These are phyloP conservation scores for Odontamblyopus rebecca DNA, from an alignment of 2,797 vertebrate genomes.

Conservation along the genomic window DNA sequence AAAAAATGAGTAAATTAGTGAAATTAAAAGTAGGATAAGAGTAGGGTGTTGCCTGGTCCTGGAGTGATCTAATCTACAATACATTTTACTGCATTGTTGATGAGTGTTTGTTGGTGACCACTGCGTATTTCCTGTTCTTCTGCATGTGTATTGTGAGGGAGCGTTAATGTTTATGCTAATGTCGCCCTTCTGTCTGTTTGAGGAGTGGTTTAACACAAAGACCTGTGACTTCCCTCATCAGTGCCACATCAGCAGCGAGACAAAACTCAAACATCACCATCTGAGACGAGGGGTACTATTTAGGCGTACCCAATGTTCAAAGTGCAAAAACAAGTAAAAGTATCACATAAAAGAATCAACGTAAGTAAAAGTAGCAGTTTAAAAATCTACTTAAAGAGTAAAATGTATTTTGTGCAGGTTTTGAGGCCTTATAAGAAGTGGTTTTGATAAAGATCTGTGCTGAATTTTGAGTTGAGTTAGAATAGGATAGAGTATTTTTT, in stretches of 20 bases:
- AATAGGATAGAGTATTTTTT: no score
- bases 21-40: no score
- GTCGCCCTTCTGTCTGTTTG: background rate
- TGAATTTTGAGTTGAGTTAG: no score
- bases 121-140: background rate
- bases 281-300: background rate
- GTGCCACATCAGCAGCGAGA: constrained; percentile 1
- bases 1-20: no score
- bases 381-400: no score
- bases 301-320: background rate
- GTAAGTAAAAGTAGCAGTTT: no score
- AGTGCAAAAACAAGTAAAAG: background rate
- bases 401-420: no score
- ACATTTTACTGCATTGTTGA: background rate
- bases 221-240: constrained; percentile 7
- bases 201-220: background rate
- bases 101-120: no score
- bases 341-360: no score
- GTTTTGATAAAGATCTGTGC: no score
- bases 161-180: background rate
- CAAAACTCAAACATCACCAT: background rate
- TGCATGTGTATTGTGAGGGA: background rate
- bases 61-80: background rate
- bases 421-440: no score
- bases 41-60: no score